These are phyloP conservation scores for Trinectes maculatus DNA, from an alignment of 2,113 vertebrate genomes.

Conservation along the genomic window DNA sequence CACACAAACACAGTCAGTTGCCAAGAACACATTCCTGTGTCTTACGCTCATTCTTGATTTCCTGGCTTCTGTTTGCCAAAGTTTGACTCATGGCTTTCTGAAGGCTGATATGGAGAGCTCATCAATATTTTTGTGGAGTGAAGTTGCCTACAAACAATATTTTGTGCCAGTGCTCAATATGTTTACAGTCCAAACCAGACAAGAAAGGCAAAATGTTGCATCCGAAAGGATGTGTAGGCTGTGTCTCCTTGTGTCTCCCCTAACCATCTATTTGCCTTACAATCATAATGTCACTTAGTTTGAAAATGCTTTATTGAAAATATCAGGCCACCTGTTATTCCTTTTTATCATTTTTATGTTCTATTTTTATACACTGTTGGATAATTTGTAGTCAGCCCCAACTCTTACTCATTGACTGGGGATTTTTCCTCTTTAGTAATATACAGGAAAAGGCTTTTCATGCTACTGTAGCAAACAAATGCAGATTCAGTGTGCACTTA, in stretches of 20 bases:
- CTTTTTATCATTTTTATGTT: background rate
- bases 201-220: background rate
- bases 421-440: no score
- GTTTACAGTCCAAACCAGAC: conserved; percentile 14
- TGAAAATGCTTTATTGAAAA: no score
- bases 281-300: no score
- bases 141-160: conserved; percentile 15
- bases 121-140: conserved; percentile 32
- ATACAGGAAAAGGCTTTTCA: no score
- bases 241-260: background rate
- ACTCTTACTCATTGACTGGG: no score
- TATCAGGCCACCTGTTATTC: no score
- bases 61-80: conserved; percentile 7
- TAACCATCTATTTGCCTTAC: no score
- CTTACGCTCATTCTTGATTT: conserved; percentile 26
- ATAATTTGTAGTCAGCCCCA: no score
- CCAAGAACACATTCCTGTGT: conserved; percentile 13
- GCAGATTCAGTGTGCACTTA: no score
- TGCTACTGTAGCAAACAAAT: no score
- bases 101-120: conserved; percentile 15
- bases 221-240: conserved; percentile 5
- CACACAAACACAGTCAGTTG: conserved; percentile 31
- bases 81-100: conserved; percentile 31
- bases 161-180: conserved; percentile 31
- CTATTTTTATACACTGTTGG: background rate